Evolutionary conservation across 1,140 invertebrate genomes (phyloP).

Genomic region (Mycetomoellerius zeteki): DNA sequence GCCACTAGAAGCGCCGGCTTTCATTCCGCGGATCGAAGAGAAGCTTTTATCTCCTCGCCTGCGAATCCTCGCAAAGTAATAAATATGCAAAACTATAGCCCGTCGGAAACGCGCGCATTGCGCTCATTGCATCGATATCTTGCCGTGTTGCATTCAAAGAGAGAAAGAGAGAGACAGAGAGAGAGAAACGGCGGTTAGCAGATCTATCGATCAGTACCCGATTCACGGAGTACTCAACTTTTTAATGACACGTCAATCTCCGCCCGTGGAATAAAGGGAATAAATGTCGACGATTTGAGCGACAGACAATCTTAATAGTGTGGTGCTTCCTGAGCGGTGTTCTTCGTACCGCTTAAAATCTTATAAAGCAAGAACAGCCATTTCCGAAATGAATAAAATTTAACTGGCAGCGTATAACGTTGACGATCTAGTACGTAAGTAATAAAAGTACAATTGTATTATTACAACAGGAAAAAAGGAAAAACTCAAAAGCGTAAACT

Average conservation of each 20-base stretch:
- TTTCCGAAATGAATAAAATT: not conserved
- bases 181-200: not conserved
- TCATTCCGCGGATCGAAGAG: not conserved
- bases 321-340: not conserved
- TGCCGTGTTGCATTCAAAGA: not conserved
- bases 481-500: not conserved
- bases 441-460: no score
- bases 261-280: not conserved
- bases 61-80: conserved; percentile 35
- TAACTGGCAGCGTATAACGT: not conserved
- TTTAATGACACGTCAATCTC: conserved; percentile 56
- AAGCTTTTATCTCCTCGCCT: not conserved
- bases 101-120: not conserved
- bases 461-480: not conserved
- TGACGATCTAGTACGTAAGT: no score
- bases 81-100: conserved; percentile 9
- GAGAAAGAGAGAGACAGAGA: not conserved
- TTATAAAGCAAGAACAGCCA: not conserved
- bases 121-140: not conserved
- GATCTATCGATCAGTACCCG: conserved; percentile 37
- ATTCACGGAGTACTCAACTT: conserved; percentile 10
- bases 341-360: not conserved
- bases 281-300: not conserved
- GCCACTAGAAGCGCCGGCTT: not conserved
- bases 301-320: conserved; percentile 42